Evolutionary conservation across 2,797 vertebrate genomes (phyloP).

Genomic region (Arctocebus calabarensis): DNA sequence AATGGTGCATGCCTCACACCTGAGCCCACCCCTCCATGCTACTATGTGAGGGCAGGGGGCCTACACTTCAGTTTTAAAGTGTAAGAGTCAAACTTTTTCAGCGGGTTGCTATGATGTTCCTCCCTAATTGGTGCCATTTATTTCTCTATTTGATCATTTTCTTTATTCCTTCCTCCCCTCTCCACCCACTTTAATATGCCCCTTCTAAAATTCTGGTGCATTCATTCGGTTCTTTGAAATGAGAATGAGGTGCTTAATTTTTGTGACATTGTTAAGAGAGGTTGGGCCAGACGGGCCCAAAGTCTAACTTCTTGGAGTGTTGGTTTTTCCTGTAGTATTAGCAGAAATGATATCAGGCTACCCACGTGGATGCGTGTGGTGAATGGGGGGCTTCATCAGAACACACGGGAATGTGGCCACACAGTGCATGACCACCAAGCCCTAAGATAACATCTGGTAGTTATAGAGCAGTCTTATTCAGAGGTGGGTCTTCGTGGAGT

Average conservation of each 20-base stretch:
- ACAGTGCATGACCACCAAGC: constrained; percentile 14
- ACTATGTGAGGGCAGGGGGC: not conserved
- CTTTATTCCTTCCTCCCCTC: constrained; percentile 10
- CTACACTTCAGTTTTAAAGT: constrained; percentile 62
- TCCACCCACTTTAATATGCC: not conserved
- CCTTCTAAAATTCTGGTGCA: constrained; percentile 77
- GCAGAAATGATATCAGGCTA: not conserved
- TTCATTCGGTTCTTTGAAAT: constrained; percentile 71
- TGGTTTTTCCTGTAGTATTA: constrained; percentile 50
- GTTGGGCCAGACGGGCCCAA: constrained; percentile 47
- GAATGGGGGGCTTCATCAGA: constrained; percentile 27
- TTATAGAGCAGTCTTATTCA: constrained; percentile 56
- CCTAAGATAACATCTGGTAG: constrained; percentile 28
- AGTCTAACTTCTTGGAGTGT: constrained; percentile 24
- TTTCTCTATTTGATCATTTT: constrained; percentile 73
- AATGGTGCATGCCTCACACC: constrained; percentile 79
- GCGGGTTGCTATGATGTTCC: constrained; percentile 82
- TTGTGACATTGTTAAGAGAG: constrained; percentile 59
- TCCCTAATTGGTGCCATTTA: constrained; percentile 82
- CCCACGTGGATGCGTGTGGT: not conserved
- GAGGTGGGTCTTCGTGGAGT: constrained; percentile 67
- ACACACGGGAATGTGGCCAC: constrained; percentile 50
- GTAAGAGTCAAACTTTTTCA: constrained; percentile 75
- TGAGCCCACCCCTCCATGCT: not conserved
- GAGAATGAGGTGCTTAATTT: constrained; percentile 81